phyloP scores from a whole-genome alignment of 2,797 vertebrate species.

The Macropodus opercularis region DNA sequence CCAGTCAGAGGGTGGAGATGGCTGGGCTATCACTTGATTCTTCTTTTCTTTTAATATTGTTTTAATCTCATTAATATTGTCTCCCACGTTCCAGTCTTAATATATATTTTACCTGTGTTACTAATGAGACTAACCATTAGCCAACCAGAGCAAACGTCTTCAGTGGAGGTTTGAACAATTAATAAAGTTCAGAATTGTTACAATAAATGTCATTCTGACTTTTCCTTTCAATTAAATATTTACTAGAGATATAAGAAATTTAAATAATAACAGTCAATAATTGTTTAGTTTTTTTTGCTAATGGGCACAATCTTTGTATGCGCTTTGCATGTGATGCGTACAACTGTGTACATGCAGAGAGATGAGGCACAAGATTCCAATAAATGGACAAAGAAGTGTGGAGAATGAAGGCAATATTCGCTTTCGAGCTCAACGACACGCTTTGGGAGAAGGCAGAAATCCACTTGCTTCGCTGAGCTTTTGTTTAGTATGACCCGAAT shows the following conservation, averaged over 20 bases:
- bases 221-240: too few species aligned
- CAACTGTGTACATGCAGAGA: slow-evolving; percentile 1
- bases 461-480: slow-evolving; percentile 39
- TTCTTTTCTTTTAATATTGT: slow-evolving; percentile 28
- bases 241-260: too few species aligned
- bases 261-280: too few species aligned
- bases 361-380: slow-evolving; percentile 5
- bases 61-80: slow-evolving; percentile 46
- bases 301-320: not conserved
- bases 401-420: slow-evolving; percentile 39
- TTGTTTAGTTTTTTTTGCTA: too few species aligned
- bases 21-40: slow-evolving; percentile 18
- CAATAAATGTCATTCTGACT: too few species aligned
- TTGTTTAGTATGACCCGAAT: slow-evolving; percentile 35
- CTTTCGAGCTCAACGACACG: slow-evolving; percentile 43
- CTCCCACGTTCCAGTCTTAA: slow-evolving; percentile 23
- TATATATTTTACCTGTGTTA: slow-evolving; percentile 33
- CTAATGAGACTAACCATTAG: too few species aligned
- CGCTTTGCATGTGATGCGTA: not conserved
- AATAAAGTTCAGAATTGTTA: too few species aligned
- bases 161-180: too few species aligned
- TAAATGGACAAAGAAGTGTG: slow-evolving; percentile 31
- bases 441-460: slow-evolving; percentile 28
- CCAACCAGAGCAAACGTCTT: too few species aligned
- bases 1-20: slow-evolving; percentile 22